Conservation (phyloP, 2,888 invertebrate species). For the Aspidapion aeneum region DNA sequence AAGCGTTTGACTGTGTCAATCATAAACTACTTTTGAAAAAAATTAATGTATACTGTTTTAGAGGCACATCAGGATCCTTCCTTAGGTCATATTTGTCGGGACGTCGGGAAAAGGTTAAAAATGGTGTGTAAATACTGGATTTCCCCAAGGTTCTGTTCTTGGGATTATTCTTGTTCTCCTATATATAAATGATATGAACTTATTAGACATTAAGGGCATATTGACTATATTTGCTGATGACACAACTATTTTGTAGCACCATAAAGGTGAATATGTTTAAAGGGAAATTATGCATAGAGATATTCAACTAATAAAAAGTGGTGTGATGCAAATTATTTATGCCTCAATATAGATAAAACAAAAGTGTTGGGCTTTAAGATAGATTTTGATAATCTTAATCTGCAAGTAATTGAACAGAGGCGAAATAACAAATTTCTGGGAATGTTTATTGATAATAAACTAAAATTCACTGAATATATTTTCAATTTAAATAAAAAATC, state of each 20-base stretch:
- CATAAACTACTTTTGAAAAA: too few species aligned
- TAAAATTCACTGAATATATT: not conserved
- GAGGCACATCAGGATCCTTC: not conserved
- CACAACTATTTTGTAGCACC: not conserved
- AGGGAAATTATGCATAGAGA: not conserved
- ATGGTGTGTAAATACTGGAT: not conserved
- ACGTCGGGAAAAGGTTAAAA: not conserved
- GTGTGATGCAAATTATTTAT: not conserved
- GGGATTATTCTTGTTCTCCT: not conserved
- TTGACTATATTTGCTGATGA: not conserved
- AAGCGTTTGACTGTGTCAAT: too few species aligned
- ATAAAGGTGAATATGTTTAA: not conserved
- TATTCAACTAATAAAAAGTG: not conserved
- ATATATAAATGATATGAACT: not conserved
- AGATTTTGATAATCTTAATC: not conserved
- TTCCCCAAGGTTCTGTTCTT: not conserved
- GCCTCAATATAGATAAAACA: not conserved
- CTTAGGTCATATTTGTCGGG: not conserved
- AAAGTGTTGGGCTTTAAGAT: not conserved
- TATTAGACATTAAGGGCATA: not conserved
- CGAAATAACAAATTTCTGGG: not conserved
- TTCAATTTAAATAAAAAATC: not conserved
- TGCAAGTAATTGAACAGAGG: not conserved
- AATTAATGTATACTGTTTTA: too few species aligned
- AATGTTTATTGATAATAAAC: not conserved